These are phyloP conservation scores for Toxonevra muliebris DNA, from an alignment of 2,888 invertebrate genomes.

Conservation along the genomic window DNA sequence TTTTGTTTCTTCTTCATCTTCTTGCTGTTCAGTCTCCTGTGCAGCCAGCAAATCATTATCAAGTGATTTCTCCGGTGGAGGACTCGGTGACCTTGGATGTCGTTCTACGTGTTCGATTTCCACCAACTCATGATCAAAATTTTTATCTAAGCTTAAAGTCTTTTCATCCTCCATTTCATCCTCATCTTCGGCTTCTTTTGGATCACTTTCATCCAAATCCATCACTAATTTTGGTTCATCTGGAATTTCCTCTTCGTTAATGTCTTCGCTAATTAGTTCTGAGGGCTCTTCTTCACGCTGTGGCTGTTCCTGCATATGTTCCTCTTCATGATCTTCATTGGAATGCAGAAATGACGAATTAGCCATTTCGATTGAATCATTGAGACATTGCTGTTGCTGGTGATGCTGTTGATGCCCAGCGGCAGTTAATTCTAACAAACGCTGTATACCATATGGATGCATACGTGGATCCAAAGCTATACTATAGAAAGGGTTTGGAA, in stretches of 20 bases:
- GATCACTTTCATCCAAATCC: constrained; percentile 73
- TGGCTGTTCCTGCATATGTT: constrained; percentile 8
- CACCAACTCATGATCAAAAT: constrained; percentile 60
- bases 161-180: constrained; percentile 63
- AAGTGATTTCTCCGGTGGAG: neutral
- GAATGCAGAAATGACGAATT: constrained; percentile 33
- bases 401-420: constrained; percentile 59
- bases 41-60: constrained; percentile 28
- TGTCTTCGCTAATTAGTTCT: constrained; percentile 66
- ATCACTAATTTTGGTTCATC: constrained; percentile 72
- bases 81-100: constrained; percentile 70
- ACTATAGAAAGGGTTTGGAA: constrained; percentile 63
- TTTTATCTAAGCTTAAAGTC: neutral
- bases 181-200: constrained; percentile 66
- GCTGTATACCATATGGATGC: constrained; percentile 62
- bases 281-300: constrained; percentile 69
- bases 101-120: constrained; percentile 50
- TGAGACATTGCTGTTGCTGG: constrained; percentile 35
- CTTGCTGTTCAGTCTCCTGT: neutral
- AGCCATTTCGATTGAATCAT: constrained; percentile 28
- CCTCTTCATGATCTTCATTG: constrained; percentile 5
- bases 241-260: constrained; percentile 56
- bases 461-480: constrained; percentile 63
- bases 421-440: constrained; percentile 61
- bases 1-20: neutral